Conservation (phyloP, 2,888 invertebrate genomes). For the Acronicta leporina region DNA sequence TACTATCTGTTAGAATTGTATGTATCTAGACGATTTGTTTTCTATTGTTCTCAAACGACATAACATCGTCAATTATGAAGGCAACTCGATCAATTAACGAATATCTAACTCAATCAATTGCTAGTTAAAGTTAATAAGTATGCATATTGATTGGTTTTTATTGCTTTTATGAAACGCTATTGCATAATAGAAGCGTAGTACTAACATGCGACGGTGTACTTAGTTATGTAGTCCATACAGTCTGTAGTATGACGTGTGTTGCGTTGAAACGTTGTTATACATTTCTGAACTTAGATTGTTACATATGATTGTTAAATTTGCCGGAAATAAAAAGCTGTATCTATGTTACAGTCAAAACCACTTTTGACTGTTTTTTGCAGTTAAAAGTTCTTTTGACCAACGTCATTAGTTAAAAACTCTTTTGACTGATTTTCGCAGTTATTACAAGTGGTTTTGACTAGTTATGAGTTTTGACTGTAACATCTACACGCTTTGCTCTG, state of each 20-base stretch:
- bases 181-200: slow-evolving; percentile 19
- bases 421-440: no score
- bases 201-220: slow-evolving; percentile 17
- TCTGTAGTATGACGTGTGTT: slow-evolving; percentile 20
- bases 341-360: no score
- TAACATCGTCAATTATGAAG: slow-evolving; percentile 19
- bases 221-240: not conserved
- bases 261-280: slow-evolving; percentile 3
- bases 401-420: no score
- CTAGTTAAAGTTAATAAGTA: slow-evolving; percentile 37
- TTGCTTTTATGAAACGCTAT: slow-evolving; percentile 40
- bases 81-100: slow-evolving; percentile 40
- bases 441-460: no score
- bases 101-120: slow-evolving; percentile 50
- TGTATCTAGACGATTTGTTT: no score
- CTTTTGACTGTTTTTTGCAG: no score
- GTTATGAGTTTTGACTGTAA: no score
- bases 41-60: slow-evolving; percentile 40
- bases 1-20: no score
- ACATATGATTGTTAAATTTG: no score
- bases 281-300: not conserved
- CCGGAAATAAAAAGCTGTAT: no score
- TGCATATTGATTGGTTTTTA: slow-evolving; percentile 45
- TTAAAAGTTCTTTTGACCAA: no score
- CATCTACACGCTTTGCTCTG: no score